A percentile compares a stretch with the other conserved stretches of the same genome.
phyloP scores from a whole-genome alignment of 1,140 invertebrate genomes.

The Bombus haemorrhoidalis region DNA sequence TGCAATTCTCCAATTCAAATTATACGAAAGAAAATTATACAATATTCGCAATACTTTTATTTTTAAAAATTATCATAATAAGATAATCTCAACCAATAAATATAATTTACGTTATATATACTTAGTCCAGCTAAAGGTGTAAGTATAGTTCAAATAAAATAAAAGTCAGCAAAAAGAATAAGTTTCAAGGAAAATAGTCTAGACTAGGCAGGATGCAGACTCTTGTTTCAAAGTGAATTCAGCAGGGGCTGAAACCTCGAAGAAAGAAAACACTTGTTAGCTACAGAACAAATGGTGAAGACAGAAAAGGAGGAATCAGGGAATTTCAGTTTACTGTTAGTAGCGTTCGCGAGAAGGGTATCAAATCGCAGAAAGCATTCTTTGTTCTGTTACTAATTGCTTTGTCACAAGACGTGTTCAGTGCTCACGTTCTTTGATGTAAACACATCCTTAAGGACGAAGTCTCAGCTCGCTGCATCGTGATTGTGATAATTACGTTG shows the following conservation, averaged over 20 bases:
- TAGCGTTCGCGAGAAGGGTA: background rate
- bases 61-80: background rate
- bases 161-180: no score
- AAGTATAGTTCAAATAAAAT: background rate
- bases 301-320: background rate
- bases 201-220: background rate
- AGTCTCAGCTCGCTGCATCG: background rate
- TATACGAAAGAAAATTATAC: background rate
- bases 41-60: background rate
- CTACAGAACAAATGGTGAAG: background rate
- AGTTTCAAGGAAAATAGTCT: no score
- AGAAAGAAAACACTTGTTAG: no score
- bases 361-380: slow-evolving; percentile 35
- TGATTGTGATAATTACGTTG: background rate
- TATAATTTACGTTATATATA: background rate
- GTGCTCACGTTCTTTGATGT: slow-evolving; percentile 5
- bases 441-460: background rate
- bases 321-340: background rate
- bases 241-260: background rate
- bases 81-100: background rate
- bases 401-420: slow-evolving; percentile 3
- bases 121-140: background rate
- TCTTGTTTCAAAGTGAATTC: background rate
- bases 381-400: slow-evolving; percentile 33
- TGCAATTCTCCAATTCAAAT: no score